phyloP scores from a whole-genome alignment of 2,888 invertebrate species.

The Buathra laborator region DNA sequence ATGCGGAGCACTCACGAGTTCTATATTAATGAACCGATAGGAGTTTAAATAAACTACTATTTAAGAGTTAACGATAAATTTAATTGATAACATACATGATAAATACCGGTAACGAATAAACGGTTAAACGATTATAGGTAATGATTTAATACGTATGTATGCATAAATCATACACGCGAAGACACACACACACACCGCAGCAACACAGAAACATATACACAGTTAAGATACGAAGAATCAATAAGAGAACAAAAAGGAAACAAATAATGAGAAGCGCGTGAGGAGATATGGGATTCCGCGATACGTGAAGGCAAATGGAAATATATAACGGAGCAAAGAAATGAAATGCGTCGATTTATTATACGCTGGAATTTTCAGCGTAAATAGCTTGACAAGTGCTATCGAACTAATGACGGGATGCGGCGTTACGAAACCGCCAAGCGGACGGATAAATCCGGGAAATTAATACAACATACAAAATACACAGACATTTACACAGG shows the following conservation, averaged over 20 bases:
- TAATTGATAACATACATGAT: slow-evolving; percentile 65
- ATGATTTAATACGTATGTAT: slow-evolving; percentile 66
- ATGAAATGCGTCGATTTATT: slow-evolving; percentile 40
- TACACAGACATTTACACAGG: slow-evolving; percentile 65
- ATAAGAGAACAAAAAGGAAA: neutral
- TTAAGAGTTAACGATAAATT: slow-evolving; percentile 64
- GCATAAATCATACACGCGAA: slow-evolving; percentile 60
- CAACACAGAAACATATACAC: slow-evolving; percentile 57
- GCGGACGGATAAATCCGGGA: slow-evolving; percentile 41
- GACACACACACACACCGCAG: slow-evolving; percentile 31
- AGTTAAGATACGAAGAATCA: neutral
- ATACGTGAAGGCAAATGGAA: slow-evolving; percentile 15
- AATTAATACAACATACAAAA: slow-evolving; percentile 37
- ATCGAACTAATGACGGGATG: slow-evolving; percentile 26
- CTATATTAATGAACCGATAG: slow-evolving; percentile 33
- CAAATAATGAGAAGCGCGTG: neutral
- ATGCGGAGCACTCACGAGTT: slow-evolving; percentile 36
- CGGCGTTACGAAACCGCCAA: slow-evolving; percentile 8
- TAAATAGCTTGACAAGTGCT: slow-evolving; percentile 53
- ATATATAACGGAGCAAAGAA: neutral
- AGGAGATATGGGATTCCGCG: neutral
- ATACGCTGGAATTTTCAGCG: neutral
- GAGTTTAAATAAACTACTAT: slow-evolving; percentile 51
- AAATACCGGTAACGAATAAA: slow-evolving; percentile 62
- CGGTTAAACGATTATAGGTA: slow-evolving; percentile 61